Conservation (phyloP, 2,888 invertebrate genomes). For the Idaea dimidiata region DNA sequence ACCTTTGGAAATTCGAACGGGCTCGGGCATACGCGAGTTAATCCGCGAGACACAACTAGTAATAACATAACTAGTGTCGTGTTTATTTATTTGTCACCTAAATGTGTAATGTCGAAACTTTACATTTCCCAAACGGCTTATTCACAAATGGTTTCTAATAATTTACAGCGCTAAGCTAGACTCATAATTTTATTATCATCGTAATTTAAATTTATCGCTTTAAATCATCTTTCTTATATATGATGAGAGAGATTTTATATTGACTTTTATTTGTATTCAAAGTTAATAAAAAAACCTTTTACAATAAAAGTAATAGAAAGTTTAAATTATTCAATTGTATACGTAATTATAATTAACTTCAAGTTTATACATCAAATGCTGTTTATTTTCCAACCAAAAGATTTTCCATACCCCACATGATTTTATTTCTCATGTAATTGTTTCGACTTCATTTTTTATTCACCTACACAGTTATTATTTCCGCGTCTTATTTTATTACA, state of each 20-base stretch:
- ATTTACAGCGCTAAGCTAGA: not conserved
- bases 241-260: not conserved
- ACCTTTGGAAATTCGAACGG: no score
- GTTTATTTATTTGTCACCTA: not conserved
- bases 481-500: not conserved
- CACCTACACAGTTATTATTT: not conserved
- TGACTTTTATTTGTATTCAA: not conserved
- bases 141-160: not conserved
- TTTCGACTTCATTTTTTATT: not conserved
- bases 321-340: not conserved
- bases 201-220: not conserved
- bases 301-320: not conserved
- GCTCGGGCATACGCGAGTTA: no score
- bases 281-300: not conserved
- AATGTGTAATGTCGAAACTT: no score
- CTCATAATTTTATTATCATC: not conserved
- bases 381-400: no score
- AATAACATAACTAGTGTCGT: no score
- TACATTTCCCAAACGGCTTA: no score
- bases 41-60: no score
- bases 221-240: not conserved
- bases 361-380: not conserved
- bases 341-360: not conserved
- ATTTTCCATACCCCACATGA: not conserved
- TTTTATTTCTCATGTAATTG: not conserved